Conservation (phyloP, 2,888 invertebrate genomes). For the Drosophila mayaguana region DNA sequence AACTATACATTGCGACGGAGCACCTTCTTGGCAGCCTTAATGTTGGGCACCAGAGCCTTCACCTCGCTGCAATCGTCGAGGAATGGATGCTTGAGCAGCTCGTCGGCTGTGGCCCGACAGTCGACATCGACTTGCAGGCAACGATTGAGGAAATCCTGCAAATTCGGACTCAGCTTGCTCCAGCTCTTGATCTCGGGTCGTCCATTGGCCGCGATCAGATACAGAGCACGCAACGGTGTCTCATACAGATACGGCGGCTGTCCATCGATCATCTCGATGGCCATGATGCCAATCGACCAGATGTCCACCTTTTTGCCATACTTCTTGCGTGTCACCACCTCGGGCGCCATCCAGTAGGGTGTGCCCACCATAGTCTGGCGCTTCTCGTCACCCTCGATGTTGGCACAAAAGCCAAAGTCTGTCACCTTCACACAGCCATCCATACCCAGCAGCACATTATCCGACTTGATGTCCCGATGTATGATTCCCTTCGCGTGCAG, state of each 20-base stretch:
- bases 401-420: constrained; percentile 99
- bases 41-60: constrained; percentile 93
- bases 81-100: constrained; percentile 95
- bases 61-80: constrained; percentile 93
- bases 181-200: constrained; percentile 95
- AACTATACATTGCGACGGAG: constrained; percentile 85
- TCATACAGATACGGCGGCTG: constrained; percentile 98
- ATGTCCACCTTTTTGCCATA: constrained; percentile 97
- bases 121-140: constrained; percentile 97
- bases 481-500: constrained; percentile 95
- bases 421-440: constrained; percentile 96
- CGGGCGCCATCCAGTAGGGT: constrained; percentile 99
- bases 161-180: constrained; percentile 90
- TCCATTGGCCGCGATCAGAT: constrained; percentile 97
- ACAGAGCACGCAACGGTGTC: constrained; percentile 95
- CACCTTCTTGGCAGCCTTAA: constrained; percentile 95
- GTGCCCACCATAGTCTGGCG: constrained; percentile 99
- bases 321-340: constrained; percentile 95
- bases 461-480: constrained; percentile 98
- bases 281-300: constrained; percentile 99
- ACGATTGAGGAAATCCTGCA: constrained; percentile 93
- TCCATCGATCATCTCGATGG: constrained; percentile 96
- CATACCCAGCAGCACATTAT: constrained; percentile 97
- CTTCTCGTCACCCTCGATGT: constrained; percentile 96
- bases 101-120: constrained; percentile 93